phyloP scores from a whole-genome alignment of 2,797 vertebrate species.

The Chelonia mydas region DNA sequence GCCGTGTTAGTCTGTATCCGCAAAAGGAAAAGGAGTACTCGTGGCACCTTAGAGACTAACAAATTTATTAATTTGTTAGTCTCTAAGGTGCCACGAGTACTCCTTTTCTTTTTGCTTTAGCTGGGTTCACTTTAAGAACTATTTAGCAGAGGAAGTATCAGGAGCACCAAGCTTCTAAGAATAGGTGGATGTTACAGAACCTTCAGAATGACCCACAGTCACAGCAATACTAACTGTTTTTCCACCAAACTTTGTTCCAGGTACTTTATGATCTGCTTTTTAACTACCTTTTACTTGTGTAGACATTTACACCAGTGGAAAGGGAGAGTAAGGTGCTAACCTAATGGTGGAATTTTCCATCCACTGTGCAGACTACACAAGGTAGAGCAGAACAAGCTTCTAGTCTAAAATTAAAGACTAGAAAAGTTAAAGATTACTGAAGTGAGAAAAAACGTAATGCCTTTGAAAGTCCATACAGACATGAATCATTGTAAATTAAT shows the following conservation, averaged over 20 bases:
- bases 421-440: background rate
- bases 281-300: background rate
- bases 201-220: background rate
- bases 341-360: conserved; percentile 19
- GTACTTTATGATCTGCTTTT: background rate
- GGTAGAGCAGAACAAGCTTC: background rate
- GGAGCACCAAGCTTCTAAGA: background rate
- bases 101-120: background rate
- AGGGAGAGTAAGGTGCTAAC: background rate
- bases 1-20: too few relatives aligned
- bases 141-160: background rate
- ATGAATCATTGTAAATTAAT: background rate
- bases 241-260: background rate
- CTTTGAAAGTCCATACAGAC: background rate
- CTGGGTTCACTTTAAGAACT: background rate
- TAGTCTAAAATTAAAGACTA: background rate
- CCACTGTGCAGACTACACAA: background rate
- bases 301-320: conserved; percentile 10
- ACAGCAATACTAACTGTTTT: background rate
- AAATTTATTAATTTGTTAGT: too few relatives aligned
- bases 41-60: too few relatives aligned
- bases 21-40: too few relatives aligned
- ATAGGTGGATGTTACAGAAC: background rate
- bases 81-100: too few relatives aligned
- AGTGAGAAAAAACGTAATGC: background rate